phyloP scores from a whole-genome alignment of 2,797 vertebrate genomes.

The Cossypha polioptera region DNA sequence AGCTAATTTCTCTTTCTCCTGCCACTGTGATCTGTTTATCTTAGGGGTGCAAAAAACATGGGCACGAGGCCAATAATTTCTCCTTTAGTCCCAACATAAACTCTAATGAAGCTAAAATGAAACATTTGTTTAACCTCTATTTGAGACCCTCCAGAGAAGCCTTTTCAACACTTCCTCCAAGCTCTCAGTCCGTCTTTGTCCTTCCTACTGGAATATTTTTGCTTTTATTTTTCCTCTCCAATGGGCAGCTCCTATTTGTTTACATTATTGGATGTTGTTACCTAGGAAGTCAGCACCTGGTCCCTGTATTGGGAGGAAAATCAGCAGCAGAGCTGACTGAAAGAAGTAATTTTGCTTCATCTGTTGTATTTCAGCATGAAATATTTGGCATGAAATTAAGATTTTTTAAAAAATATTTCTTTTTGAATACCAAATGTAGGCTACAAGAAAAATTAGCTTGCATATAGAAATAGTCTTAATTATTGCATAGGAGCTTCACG shows the following conservation, averaged over 20 bases:
- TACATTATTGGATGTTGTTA: not conserved
- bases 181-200: not conserved
- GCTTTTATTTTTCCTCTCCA: not conserved
- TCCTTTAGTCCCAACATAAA: not conserved
- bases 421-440: not conserved
- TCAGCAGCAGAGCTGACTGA: not conserved
- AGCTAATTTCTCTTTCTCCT: not conserved
- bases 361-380: not conserved
- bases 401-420: not conserved
- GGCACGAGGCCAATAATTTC: not conserved
- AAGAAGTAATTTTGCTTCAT: not conserved
- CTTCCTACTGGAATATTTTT: not conserved
- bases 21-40: not conserved
- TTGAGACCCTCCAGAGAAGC: not conserved
- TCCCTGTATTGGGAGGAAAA: not conserved
- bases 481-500: not conserved
- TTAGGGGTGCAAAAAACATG: not conserved
- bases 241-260: not conserved
- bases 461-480: constrained; percentile 5
- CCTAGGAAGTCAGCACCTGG: not conserved
- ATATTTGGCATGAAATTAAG: not conserved
- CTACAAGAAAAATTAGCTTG: not conserved
- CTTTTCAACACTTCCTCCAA: not conserved
- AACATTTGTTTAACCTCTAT: not conserved
- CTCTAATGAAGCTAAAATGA: not conserved